These are phyloP conservation scores for Entomobrya multifasciata DNA, from an alignment of 2,888 invertebrate species.

Conservation along the genomic window DNA sequence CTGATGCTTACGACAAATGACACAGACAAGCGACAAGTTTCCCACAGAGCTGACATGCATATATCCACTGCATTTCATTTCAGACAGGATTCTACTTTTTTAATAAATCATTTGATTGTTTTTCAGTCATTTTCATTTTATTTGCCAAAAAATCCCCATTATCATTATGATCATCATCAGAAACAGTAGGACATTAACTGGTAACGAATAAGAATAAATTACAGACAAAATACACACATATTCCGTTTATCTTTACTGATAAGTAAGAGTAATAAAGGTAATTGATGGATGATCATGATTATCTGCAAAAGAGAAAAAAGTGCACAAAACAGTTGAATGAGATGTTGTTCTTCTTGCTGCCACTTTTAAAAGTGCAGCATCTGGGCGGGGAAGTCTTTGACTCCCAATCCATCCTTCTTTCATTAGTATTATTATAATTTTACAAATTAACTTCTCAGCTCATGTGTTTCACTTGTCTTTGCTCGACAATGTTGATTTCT, in stretches of 20 bases:
- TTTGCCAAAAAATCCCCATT: constrained; percentile 56
- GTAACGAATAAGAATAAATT: no score
- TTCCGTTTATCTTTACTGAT: no score
- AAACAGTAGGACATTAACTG: no score
- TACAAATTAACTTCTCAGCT: constrained; percentile 12
- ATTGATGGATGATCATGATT: not conserved
- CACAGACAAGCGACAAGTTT: constrained; percentile 50
- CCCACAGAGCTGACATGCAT: no score
- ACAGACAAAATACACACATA: no score
- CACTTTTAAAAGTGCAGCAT: constrained; percentile 9
- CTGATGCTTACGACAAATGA: constrained; percentile 62
- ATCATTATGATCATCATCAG: not conserved
- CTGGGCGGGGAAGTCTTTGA: constrained; percentile 9
- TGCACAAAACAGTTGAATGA: not conserved
- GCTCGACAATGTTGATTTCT: not conserved
- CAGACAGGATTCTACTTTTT: not conserved
- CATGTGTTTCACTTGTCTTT: not conserved
- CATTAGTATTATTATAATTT: constrained; percentile 28
- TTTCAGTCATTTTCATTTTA: constrained; percentile 33
- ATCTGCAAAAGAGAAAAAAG: not conserved
- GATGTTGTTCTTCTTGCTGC: not conserved
- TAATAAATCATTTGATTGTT: constrained; percentile 55
- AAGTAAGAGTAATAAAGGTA: not conserved
- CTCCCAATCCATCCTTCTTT: constrained; percentile 6
- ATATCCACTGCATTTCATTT: no score